Percentiles rank a stretch among this genome's conserved stretches.
Conservation (phyloP, 2,888 invertebrate species). For the Apamea crenata region DNA sequence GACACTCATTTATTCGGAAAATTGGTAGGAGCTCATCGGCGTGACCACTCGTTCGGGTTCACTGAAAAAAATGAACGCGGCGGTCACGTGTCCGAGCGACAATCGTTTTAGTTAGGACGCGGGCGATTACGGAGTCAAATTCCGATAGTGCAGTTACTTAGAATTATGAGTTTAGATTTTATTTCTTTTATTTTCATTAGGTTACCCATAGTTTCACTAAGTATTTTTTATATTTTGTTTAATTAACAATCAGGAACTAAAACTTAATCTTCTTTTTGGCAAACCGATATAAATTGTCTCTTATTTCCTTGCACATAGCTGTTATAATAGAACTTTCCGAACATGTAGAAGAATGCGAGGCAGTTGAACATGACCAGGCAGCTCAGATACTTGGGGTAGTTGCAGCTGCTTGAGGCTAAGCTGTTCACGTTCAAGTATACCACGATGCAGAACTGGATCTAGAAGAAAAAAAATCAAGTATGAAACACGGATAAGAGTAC, state of each 20-base stretch:
- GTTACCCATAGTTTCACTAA: neutral
- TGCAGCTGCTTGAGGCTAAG: slow-evolving; percentile 90
- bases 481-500: neutral
- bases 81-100: no score
- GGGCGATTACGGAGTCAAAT: neutral
- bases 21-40: neutral
- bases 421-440: slow-evolving; percentile 91
- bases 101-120: neutral
- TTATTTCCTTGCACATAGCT: slow-evolving; percentile 86
- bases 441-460: slow-evolving; percentile 93
- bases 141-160: neutral
- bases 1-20: neutral
- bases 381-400: slow-evolving; percentile 91
- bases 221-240: neutral
- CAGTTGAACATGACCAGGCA: slow-evolving; percentile 91
- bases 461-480: slow-evolving; percentile 38
- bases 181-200: neutral
- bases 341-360: slow-evolving; percentile 92
- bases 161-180: neutral
- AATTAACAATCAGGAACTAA: neutral
- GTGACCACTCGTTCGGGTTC: neutral
- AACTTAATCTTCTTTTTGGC: slow-evolving; percentile 33
- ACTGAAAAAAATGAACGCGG: no score
- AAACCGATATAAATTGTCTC: slow-evolving; percentile 21
- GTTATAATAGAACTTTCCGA: slow-evolving; percentile 92